Base-by-base conservation (phyloP, 2,113 vertebrate species). In the Nerophis ophidion region DNA sequence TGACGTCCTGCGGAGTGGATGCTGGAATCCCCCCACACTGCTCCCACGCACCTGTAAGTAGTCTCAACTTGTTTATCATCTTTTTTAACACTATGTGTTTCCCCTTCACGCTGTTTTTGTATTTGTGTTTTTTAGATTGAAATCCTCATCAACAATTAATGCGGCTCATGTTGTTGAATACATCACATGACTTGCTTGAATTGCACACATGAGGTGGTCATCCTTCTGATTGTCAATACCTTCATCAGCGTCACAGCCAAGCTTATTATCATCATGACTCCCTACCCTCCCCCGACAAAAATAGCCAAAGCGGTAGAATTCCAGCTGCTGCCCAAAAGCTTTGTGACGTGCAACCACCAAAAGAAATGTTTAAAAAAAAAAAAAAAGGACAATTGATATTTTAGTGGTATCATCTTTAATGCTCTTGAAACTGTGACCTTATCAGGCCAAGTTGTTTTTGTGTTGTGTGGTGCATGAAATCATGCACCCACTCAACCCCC, bases 21-120 rank as follows among this genome's bases (percentile, higher is more conserved):
- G 50, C 65, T 66, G 76, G 79, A 57, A 74, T 69, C 65, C 67
- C 67, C 72, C 7, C 55, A 12, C 71, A 19, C 36, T 54, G 60
- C 63, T 49, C 34, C 48, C 57, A 12, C 65, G 50, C 13, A 62
- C 48, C 60, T 52, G 46, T 56, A 58, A 64, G 81, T 83, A 65
- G 71, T 17, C 42, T 10, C n/a, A 72, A 70, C 69, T 67, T 64
- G 38, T 68, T n/a, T 49, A 36, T 14, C 3, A 46, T 5, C 0
- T 63, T 5, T 12, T 26, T 1, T n/a, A 4, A 19, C 5, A 2
- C 4, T 40, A 40, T 9, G 38, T 1, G 38, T 40, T 40, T 40
- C 40, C 10, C 0, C 40, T 44, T 9, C 11, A 44, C 26, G 26
- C 26, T 3, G 26, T 4, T 26, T 26, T 26, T 26, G 26, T 26